phyloP scores from a whole-genome alignment of 2,113 vertebrate species.

The Cinclus cinclus region DNA sequence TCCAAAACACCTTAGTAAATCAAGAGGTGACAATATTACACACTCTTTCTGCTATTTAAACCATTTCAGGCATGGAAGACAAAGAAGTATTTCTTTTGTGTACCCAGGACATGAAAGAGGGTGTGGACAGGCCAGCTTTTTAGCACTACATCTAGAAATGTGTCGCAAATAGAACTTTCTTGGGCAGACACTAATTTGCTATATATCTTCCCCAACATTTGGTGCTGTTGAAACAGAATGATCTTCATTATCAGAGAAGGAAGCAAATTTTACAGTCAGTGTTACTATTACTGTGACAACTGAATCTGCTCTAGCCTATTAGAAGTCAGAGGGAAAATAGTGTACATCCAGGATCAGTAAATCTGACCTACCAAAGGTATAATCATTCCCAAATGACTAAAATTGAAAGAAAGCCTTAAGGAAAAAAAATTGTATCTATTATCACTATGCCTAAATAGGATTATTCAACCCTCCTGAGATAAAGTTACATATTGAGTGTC shows the following conservation, averaged over 20 bases:
- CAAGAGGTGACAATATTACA: background rate
- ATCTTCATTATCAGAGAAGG: background rate
- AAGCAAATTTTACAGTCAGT: constrained; percentile 29
- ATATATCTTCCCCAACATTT: background rate
- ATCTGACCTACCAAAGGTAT: constrained; percentile 69
- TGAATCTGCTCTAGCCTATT: background rate
- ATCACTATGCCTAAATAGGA: constrained; percentile 74
- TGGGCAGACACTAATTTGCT: background rate
- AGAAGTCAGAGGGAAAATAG: constrained; percentile 51
- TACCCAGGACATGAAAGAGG: background rate
- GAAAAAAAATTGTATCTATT: constrained; percentile 55
- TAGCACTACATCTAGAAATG: background rate
- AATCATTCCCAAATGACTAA: constrained; percentile 68
- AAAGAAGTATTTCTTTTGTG: background rate
- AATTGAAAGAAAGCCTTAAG: constrained; percentile 37
- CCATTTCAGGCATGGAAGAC: background rate
- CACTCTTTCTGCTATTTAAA: background rate
- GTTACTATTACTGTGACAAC: background rate
- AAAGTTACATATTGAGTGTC: constrained; percentile 74
- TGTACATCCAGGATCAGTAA: constrained; percentile 35
- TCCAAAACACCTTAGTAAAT: constrained; percentile 9
- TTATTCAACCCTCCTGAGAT: constrained; percentile 80
- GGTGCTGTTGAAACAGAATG: background rate
- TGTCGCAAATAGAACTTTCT: background rate
- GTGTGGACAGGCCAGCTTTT: background rate